A percentile compares a stretch with the other conserved stretches of the same genome.
Evolutionary conservation across 2,113 vertebrate species (phyloP).

Genomic region (Cichladusa arquata): DNA sequence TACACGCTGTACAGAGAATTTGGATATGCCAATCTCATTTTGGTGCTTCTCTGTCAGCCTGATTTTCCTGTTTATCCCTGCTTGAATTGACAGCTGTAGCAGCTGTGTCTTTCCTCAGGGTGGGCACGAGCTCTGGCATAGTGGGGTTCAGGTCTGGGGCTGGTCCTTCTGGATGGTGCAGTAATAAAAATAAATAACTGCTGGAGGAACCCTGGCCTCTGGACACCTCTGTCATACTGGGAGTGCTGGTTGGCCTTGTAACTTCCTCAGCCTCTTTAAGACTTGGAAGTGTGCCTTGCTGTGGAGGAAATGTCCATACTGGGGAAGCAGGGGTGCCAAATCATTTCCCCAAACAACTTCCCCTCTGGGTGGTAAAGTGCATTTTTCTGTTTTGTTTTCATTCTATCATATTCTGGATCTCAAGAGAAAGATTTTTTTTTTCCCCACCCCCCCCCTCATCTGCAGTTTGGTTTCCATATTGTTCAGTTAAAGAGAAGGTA

Average conservation of each 20-base stretch:
- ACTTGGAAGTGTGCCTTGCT: conserved; percentile 47
- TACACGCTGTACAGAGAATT: background rate
- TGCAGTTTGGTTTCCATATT: conserved; percentile 32
- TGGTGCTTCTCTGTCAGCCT: background rate
- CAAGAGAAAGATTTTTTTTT: background rate
- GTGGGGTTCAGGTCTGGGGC: background rate
- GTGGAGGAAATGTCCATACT: conserved; percentile 44
- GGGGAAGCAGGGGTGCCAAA: conserved; percentile 33
- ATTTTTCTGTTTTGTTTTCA: conserved; percentile 65
- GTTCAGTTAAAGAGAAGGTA: conserved; percentile 47
- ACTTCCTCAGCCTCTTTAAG: conserved; percentile 27
- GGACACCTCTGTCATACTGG: background rate
- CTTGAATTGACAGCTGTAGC: background rate
- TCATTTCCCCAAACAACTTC: conserved; percentile 10
- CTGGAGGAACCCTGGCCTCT: background rate
- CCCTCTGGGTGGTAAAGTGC: conserved; percentile 59
- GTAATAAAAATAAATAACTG: background rate
- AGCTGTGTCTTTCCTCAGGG: background rate
- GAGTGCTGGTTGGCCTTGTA: conserved; percentile 20
- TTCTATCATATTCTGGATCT: conserved; percentile 33
- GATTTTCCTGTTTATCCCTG: background rate
- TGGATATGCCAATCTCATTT: background rate
- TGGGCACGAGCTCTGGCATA: background rate
- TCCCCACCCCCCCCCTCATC: rapidly evolving
- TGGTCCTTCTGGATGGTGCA: background rate